Evolutionary conservation across 2,888 invertebrate species (phyloP), one percentile per base, ranked within the genome.

Genomic region (Endotricha flammealis): DNA sequence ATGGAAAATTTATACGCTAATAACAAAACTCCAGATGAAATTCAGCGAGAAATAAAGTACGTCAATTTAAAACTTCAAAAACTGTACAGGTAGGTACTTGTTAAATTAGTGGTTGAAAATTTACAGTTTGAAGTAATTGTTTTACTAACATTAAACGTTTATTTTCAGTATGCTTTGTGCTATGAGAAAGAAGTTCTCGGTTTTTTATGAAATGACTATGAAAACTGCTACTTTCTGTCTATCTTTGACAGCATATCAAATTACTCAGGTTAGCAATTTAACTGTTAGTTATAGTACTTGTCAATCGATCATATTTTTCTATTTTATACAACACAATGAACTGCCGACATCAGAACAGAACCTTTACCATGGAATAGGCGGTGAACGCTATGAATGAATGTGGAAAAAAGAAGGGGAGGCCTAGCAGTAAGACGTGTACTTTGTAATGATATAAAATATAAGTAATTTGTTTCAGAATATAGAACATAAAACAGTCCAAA

Each of bases 161-260:
- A 39, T 28, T 69, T 65, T 22, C 58, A 79, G 78, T 2, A 66
- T 72, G 17, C 44, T 68, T 1, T 41, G 57, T 9, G 37, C 36
- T 1, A 50, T 75, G 1, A 57, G 69, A 43, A 43, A 10, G 2
- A 53, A 55, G 17, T 77, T 70, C 24, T 55, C 54, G 3, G 24
- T 64, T 2, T 41, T 80, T 2, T 79, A 73, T 29, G 80, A 82
- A 44, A 72, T 59, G 12, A 66, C 60, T 30, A 68, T 82, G 69
- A 80, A 78, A 54, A 50, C 65, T 0, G 69, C 73, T 1, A 76
- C 72, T 5, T 50, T 79, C 42, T 36, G 72, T n/a, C 38, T 78
- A 13, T 75, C 82, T 0, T 54, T 77, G 9, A 48, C 66, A n/a
- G 59, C 61, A n/a, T 76, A 75, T 42, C 67, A 72, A 57, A 53